These are phyloP conservation scores for Alethe castanea DNA, from an alignment of 2,113 vertebrate genomes.

Conservation along the genomic window DNA sequence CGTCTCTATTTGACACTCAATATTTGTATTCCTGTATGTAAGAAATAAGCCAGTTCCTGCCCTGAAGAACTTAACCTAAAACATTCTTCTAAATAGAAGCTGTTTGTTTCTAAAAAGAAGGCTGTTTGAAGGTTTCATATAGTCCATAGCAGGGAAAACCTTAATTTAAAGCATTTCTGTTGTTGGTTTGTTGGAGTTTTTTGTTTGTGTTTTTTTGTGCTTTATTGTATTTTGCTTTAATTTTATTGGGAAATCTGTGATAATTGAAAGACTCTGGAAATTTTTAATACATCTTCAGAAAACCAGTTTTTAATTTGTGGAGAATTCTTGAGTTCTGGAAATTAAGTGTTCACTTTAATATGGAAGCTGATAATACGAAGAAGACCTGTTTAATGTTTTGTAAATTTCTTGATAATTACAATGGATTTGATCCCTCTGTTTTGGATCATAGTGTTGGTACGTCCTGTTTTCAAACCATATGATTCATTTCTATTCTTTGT, in stretches of 20 bases:
- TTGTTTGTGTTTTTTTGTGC: neutral
- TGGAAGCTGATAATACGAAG: neutral
- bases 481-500: neutral
- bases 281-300: neutral
- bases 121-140: neutral
- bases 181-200: neutral
- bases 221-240: neutral
- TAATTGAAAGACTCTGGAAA: neutral
- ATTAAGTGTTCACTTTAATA: neutral
- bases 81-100: neutral
- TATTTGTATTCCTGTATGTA: neutral
- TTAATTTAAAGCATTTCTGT: neutral
- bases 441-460: neutral
- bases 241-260: neutral
- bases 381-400: neutral
- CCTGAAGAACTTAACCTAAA: neutral
- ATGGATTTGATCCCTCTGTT: neutral
- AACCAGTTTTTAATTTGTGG: neutral
- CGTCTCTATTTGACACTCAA: neutral
- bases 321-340: neutral
- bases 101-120: neutral
- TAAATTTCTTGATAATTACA: neutral
- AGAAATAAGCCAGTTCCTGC: neutral
- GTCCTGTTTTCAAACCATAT: slow-evolving; percentile 6
- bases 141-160: neutral